These are phyloP conservation scores for Muscina levida DNA, from an alignment of 2,888 invertebrate genomes.

Conservation along the genomic window DNA sequence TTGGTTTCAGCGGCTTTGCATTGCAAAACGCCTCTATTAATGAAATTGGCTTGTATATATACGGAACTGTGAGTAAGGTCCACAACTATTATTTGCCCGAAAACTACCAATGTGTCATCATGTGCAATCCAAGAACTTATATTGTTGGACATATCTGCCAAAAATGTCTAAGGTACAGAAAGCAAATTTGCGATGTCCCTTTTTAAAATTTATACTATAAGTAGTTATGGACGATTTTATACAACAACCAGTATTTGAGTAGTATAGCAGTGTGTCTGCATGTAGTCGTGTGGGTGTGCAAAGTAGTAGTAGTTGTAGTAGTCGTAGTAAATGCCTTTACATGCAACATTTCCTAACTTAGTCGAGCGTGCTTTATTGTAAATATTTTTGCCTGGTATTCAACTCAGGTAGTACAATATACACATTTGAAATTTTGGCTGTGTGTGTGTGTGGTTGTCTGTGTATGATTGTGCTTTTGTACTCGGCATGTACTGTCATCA, in stretches of 20 bases:
- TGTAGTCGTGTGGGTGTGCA: no score
- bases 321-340: conserved; percentile 42
- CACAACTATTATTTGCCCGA: no score
- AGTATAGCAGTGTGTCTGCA: not conserved
- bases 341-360: conserved; percentile 65
- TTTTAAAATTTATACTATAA: conserved; percentile 32
- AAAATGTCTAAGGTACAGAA: conserved; percentile 6
- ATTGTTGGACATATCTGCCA: conserved; percentile 17
- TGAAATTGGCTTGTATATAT: no score
- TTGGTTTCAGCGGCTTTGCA: no score
- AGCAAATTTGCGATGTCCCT: conserved; percentile 28
- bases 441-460: conserved; percentile 9
- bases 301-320: not conserved
- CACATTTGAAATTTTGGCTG: not conserved
- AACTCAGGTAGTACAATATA: conserved; percentile 35
- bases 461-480: conserved; percentile 50
- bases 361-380: conserved; percentile 67
- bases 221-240: conserved; percentile 15
- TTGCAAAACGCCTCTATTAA: no score
- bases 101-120: no score
- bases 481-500: conserved; percentile 61
- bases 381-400: conserved; percentile 56
- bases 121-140: no score
- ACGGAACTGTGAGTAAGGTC: no score
- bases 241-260: no score